Percentiles rank a stretch among this genome's conserved stretches.
Conservation (phyloP, 2,888 invertebrate species). For the Polyommatus icarus region DNA sequence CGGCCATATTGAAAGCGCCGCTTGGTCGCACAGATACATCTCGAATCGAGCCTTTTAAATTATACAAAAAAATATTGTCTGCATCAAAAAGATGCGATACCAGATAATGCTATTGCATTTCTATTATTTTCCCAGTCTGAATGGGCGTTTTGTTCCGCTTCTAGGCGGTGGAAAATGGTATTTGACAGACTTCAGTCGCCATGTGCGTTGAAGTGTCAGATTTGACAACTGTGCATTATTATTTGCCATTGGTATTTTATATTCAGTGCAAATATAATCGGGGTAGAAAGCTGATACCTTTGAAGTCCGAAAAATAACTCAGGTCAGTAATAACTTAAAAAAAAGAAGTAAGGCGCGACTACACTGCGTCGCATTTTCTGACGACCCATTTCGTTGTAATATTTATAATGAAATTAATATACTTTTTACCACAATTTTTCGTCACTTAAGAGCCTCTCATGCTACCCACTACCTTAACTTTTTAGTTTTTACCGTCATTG, state of each 20-base stretch:
- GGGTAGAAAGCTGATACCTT: no score
- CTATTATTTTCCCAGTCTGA: neutral
- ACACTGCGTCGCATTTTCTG: no score
- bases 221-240: neutral
- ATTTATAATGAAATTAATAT: no score
- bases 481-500: neutral
- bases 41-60: constrained; percentile 26
- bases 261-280: no score
- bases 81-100: constrained; percentile 2
- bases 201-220: neutral
- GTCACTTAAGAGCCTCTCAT: no score
- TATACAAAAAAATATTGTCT: constrained; percentile 15
- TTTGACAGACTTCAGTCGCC: neutral
- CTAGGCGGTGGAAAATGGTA: neutral
- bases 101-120: constrained; percentile 7
- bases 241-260: neutral
- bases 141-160: neutral
- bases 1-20: constrained; percentile 40
- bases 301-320: no score
- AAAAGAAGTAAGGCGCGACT: no score
- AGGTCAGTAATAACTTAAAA: no score
- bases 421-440: no score
- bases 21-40: constrained; percentile 32
- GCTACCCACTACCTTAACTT: no score
- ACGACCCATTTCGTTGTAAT: no score